phyloP scores from a whole-genome alignment of 64 coral and sea anemone genomes.

The Anthopleura sola region DNA sequence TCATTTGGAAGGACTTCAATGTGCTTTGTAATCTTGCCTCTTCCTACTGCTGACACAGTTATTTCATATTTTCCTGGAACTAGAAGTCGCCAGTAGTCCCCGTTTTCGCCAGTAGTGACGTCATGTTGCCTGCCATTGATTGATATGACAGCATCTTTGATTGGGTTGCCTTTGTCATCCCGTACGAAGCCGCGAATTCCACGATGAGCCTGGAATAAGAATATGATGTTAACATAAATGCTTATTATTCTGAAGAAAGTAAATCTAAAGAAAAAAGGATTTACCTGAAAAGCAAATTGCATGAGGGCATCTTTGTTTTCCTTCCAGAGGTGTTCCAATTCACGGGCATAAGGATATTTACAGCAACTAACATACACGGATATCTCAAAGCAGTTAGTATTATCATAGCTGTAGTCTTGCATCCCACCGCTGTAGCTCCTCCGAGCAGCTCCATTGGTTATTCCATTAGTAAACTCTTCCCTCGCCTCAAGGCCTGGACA shows the following conservation, averaged over 20 bases:
- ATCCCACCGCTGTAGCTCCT: constrained; percentile 53
- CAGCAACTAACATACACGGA: constrained; percentile 82
- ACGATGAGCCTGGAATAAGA: constrained; percentile 72
- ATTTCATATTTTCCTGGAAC: constrained; percentile 79
- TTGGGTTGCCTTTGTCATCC: constrained; percentile 69
- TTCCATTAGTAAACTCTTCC: constrained; percentile 80
- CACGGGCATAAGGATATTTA: constrained; percentile 74
- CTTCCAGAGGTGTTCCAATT: constrained; percentile 80
- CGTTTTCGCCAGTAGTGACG: constrained; percentile 73
- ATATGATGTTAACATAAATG: not conserved
- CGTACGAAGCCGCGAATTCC: constrained; percentile 87
- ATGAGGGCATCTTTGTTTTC: constrained; percentile 78
- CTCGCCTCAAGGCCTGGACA: constrained; percentile 77
- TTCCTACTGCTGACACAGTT: constrained; percentile 52
- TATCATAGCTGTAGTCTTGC: constrained; percentile 82
- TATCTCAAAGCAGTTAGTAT: constrained; percentile 80
- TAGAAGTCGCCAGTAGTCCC: constrained; percentile 92
- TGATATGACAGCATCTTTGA: constrained; percentile 64
- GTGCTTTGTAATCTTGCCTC: constrained; percentile 37
- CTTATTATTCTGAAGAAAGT: not conserved
- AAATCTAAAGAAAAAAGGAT: not conserved
- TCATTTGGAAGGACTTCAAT: constrained; percentile 75
- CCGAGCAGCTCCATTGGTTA: constrained; percentile 76
- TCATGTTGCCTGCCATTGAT: constrained; percentile 64
- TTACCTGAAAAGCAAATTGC: constrained; percentile 83